Conservation (phyloP, 2,888 invertebrate genomes). For the Chaetoderma sp. region DNA sequence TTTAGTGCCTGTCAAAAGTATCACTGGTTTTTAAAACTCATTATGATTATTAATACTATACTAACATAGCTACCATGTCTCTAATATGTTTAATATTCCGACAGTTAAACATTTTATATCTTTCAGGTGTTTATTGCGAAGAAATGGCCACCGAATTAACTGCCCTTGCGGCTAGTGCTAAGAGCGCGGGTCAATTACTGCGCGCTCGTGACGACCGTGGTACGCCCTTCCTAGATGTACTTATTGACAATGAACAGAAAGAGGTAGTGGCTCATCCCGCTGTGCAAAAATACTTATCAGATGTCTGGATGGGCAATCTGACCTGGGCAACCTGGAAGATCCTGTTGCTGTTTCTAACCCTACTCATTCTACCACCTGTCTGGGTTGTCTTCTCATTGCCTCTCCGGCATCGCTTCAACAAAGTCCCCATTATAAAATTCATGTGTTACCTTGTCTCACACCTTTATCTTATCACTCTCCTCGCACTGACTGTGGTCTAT, state of each 20-base stretch:
- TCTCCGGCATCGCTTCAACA: slow-evolving; percentile 93
- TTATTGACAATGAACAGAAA: slow-evolving; percentile 99
- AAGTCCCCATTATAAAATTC: slow-evolving; percentile 99
- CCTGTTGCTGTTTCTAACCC: slow-evolving; percentile 82
- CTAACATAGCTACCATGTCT: too few species aligned
- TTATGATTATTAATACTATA: too few species aligned
- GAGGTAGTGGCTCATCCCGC: slow-evolving; percentile 93
- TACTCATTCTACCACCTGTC: slow-evolving; percentile 93
- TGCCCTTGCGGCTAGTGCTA: slow-evolving; percentile 91
- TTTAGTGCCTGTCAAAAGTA: too few species aligned
- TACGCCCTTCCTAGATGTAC: slow-evolving; percentile 93
- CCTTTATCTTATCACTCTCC: slow-evolving; percentile 94
- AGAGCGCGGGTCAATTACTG: slow-evolving; percentile 93
- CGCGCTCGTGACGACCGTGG: slow-evolving; percentile 95
- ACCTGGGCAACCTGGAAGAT: slow-evolving; percentile 96
- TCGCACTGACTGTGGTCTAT: slow-evolving; percentile 79
- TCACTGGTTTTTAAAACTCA: too few species aligned
- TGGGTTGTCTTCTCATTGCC: slow-evolving; percentile 97
- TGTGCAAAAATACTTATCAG: slow-evolving; percentile 92
- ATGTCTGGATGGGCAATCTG: slow-evolving; percentile 97
- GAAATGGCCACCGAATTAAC: slow-evolving; percentile 96
- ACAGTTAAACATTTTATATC: too few species aligned
- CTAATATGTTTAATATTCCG: too few species aligned
- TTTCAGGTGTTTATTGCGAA: slow-evolving; percentile 97
- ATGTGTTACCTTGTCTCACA: slow-evolving; percentile 99